A percentile compares a stretch with the other conserved stretches of the same genome.
These are phyloP conservation scores for Lamprologus lemairii DNA, from an alignment of 2,113 vertebrate species.

Conservation along the genomic window DNA sequence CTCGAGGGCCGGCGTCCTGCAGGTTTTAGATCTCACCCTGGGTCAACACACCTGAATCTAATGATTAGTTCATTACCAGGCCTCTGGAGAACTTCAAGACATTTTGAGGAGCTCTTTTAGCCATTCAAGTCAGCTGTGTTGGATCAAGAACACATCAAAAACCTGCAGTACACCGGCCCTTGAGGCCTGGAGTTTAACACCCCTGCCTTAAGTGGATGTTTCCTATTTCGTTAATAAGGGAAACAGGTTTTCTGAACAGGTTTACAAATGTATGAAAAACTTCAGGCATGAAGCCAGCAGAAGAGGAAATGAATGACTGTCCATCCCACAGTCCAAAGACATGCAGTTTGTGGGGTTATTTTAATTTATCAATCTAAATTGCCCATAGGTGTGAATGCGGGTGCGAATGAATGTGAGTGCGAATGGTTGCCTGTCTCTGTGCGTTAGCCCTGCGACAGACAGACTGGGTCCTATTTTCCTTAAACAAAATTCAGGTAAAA, in stretches of 20 bases:
- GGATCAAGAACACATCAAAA: background rate
- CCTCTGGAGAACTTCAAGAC: background rate
- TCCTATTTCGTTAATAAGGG: background rate
- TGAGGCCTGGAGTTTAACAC: background rate
- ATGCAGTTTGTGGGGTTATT: background rate
- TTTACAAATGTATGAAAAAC: background rate
- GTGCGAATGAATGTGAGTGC: background rate
- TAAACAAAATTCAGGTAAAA: background rate
- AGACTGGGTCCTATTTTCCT: background rate
- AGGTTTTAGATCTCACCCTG: background rate
- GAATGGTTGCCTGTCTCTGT: background rate
- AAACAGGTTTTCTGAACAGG: background rate
- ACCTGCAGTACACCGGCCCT: background rate
- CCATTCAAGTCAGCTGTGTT: background rate
- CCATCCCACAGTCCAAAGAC: background rate
- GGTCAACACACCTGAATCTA: background rate
- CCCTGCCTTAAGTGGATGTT: background rate
- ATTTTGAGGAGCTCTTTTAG: background rate
- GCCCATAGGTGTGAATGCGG: background rate
- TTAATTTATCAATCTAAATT: background rate
- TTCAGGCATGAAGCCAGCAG: background rate
- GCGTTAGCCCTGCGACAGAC: background rate
- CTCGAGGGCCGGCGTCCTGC: rapidly evolving
- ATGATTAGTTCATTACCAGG: background rate
- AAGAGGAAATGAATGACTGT: background rate